A percentile compares a stretch with the other conserved stretches of the same genome.
Evolutionary conservation across 2,888 invertebrate genomes (phyloP).

Genomic region (Hirtodrosophila cameraria): DNA sequence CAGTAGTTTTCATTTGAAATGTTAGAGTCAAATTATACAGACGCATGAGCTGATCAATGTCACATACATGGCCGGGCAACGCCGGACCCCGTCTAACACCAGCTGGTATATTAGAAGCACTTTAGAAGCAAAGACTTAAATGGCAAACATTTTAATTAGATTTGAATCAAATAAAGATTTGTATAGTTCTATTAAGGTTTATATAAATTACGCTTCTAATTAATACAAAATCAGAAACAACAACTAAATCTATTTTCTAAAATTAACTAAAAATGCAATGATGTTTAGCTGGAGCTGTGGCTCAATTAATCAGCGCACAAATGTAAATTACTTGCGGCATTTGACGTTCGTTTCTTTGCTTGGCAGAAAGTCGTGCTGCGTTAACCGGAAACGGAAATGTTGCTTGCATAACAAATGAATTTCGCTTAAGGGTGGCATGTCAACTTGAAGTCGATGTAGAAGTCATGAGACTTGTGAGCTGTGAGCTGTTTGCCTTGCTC

Average conservation of each 20-base stretch:
- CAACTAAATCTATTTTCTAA: background rate
- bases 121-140: no score
- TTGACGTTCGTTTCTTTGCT: conserved; percentile 56
- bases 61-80: no score
- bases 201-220: no score
- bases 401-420: conserved; percentile 82
- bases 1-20: no score
- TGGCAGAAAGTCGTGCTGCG: conserved; percentile 57
- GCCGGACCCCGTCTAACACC: no score
- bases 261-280: conserved; percentile 19
- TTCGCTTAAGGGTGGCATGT: conserved; percentile 58
- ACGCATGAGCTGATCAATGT: no score
- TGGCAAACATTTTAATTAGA: no score
- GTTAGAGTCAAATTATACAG: no score
- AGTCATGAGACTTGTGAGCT: conserved; percentile 7
- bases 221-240: no score
- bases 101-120: no score
- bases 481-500: conserved; percentile 12
- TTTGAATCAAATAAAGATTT: no score
- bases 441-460: conserved; percentile 21
- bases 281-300: conserved; percentile 25
- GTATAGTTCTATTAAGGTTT: no score
- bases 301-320: conserved; percentile 75
- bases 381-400: conserved; percentile 82
- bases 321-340: conserved; percentile 77